Evolutionary conservation across 2,888 invertebrate species (phyloP).

Genomic region (Volucella inflata): DNA sequence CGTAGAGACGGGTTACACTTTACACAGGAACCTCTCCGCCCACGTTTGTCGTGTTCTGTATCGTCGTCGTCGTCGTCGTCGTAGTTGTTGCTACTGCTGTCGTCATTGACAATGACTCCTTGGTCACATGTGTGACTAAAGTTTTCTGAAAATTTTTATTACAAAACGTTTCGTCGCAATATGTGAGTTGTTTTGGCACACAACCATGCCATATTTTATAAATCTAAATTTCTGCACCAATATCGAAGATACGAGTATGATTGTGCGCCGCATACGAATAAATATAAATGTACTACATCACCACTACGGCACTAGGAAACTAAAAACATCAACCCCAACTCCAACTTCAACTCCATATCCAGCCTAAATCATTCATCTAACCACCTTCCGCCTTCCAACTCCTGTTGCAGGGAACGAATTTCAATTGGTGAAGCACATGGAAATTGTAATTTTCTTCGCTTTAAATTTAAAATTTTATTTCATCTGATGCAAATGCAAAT

Average conservation of each 20-base stretch:
- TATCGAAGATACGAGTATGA: conserved; percentile 26
- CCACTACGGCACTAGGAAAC: background rate
- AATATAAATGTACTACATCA: conserved; percentile 39
- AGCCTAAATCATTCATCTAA: no score
- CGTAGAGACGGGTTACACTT: conserved; percentile 33
- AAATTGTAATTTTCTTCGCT: conserved; percentile 21
- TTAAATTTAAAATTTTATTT: conserved; percentile 63
- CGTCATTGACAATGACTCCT: conserved; percentile 53
- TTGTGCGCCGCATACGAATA: conserved; percentile 46
- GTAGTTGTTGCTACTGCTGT: conserved; percentile 1
- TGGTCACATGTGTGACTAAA: conserved; percentile 71
- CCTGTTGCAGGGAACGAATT: conserved; percentile 5
- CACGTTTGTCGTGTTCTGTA: background rate
- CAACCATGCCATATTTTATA: conserved; percentile 53
- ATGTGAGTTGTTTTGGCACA: conserved; percentile 54
- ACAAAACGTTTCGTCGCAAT: conserved; percentile 71
- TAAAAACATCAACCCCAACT: background rate
- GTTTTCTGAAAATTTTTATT: conserved; percentile 73
- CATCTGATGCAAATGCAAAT: conserved; percentile 59
- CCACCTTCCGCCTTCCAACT: conserved; percentile 5
- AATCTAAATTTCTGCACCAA: conserved; percentile 70
- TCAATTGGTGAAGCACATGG: conserved; percentile 25
- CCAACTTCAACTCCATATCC: no score
- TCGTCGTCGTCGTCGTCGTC: conserved; percentile 8
- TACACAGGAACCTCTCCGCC: background rate